A percentile compares a stretch with the other conserved stretches of the same genome.
Evolutionary conservation across 2,113 vertebrate genomes (phyloP).

Genomic region (Syngnathus floridae): DNA sequence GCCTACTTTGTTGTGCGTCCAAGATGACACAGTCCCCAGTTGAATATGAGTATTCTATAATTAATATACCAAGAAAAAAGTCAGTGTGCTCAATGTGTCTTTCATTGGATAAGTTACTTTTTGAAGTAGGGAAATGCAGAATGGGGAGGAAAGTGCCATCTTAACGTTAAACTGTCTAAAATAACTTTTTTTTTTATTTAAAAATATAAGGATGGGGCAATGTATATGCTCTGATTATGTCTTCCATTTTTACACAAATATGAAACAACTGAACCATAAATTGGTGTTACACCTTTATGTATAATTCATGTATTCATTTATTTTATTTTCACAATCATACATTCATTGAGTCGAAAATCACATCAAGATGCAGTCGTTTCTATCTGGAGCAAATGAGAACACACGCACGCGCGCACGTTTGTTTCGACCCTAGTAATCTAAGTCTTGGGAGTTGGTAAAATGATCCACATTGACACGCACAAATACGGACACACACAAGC

Average conservation of each 20-base stretch:
- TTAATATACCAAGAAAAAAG: conserved; percentile 11
- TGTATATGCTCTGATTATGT: neutral
- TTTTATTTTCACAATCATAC: neutral
- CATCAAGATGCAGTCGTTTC: neutral
- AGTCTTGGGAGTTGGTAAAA: conserved; percentile 46
- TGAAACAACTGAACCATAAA: neutral
- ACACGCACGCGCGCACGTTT: conserved; percentile 5
- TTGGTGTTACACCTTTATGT: neutral
- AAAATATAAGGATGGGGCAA: neutral
- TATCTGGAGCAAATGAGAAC: neutral
- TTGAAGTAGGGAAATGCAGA: conserved; percentile 7
- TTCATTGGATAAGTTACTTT: neutral
- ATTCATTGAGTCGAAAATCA: neutral
- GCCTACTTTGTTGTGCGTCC: conserved; percentile 49
- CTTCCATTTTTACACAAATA: neutral
- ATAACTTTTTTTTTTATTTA: no score
- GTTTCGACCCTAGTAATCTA: conserved; percentile 39
- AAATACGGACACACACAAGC: conserved; percentile 25
- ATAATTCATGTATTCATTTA: neutral
- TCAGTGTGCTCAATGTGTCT: neutral
- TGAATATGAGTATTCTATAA: conserved; percentile 25
- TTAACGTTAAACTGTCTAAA: no score
- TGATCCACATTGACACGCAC: conserved; percentile 33
- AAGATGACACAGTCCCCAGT: conserved; percentile 39
- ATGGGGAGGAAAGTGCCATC: neutral